phyloP scores from a whole-genome alignment of 2,888 invertebrate genomes.

The Limnephilus auricula region DNA sequence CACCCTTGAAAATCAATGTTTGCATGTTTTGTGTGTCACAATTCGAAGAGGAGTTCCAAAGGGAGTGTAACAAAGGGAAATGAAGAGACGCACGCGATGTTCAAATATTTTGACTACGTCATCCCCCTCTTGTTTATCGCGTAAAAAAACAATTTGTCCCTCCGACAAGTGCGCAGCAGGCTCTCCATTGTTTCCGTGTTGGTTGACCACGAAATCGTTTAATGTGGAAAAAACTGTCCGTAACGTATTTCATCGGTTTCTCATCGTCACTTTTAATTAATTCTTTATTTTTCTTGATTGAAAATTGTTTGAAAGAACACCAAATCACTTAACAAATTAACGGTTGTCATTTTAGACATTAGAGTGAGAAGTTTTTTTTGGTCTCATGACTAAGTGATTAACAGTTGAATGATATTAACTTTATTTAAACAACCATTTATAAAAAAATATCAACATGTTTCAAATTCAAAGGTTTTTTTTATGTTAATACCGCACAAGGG shows the following conservation, averaged over 20 bases:
- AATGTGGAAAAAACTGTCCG: background rate
- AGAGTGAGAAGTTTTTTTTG: too few species aligned
- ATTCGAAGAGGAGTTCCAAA: slow-evolving; percentile 5
- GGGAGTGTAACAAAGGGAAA: slow-evolving; percentile 7
- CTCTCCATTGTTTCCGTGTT: background rate
- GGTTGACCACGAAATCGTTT: background rate
- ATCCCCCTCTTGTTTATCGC: slow-evolving; percentile 47
- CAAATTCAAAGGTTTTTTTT: too few species aligned
- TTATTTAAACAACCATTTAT: too few species aligned
- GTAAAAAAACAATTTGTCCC: slow-evolving; percentile 59
- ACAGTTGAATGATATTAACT: too few species aligned
- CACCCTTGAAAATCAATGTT: background rate
- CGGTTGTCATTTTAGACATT: background rate
- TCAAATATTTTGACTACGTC: slow-evolving; percentile 51
- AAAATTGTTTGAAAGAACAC: background rate
- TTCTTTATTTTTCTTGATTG: background rate
- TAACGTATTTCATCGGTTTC: background rate
- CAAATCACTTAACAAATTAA: background rate
- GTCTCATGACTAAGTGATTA: too few species aligned
- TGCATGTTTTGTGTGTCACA: slow-evolving; percentile 7
- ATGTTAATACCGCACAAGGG: too few species aligned
- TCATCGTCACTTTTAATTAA: background rate
- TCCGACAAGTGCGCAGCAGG: slow-evolving; percentile 39
- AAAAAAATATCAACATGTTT: too few species aligned
- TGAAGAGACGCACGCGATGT: slow-evolving; percentile 33